Base-by-base conservation (phyloP, 2,113 vertebrate species). In the Progne subis region DNA sequence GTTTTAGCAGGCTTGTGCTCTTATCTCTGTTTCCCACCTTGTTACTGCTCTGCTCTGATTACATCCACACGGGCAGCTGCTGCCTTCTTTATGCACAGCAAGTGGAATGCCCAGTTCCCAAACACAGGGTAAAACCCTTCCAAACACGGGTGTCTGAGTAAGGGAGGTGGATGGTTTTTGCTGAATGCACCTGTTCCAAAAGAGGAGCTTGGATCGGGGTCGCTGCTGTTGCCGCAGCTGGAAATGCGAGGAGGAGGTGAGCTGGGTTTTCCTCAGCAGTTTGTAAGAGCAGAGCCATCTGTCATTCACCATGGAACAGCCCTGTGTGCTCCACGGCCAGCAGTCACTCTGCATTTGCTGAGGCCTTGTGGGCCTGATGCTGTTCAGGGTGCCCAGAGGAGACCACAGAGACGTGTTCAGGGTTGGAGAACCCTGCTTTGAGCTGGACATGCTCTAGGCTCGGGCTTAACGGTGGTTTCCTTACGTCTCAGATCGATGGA, bases 1-100 rank as follows among this genome's bases (percentile, higher is more conserved):
- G 2, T 19, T 80, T 80, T 81, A 39, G 8, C n/a, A 82, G 82
- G 13, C 74, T 84, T 71, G 2, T 34, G n/a, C 63, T 89, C 13
- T 87, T 82, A 91, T 56, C 77, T 91, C 10, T 11, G 2, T 70
- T 79, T 46, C 39, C 69, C 53, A 86, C 78, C 69, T 83, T 80
- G 59, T 67, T 81, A 90, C 91, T 95, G 86, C 70, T 90, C 0
- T 64, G 79, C 63, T 94, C 79, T 90, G 90, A 91, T 90, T 82
- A 92, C 29, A 34, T 69, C 74, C 56, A 59, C 57, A 3, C 11
- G 11, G 28, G 12, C 55, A 92, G 60, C 82, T 90, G 32, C 55
- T 91, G 63, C 55, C 67, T 67, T 77, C 1, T 0, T 49, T 49
- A 10, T 11, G 26, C 55, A 52, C 7, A 18, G 84, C 59, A 76